Conservation (phyloP, 1,140 invertebrate species). For the Conus betulinus region DNA sequence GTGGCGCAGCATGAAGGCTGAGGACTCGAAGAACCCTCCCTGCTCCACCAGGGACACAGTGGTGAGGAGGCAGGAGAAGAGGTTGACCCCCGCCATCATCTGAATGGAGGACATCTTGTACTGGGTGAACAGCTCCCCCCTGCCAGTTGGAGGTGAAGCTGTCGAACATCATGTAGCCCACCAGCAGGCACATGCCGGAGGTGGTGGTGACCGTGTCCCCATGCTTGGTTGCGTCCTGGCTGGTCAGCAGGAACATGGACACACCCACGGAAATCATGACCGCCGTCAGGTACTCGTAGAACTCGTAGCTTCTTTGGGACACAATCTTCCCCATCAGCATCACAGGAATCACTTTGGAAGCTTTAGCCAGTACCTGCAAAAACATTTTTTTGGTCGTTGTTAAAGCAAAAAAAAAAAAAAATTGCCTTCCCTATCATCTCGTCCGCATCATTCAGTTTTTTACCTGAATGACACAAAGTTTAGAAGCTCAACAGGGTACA, state of each 20-base stretch:
- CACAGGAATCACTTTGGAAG: slow-evolving; percentile 86
- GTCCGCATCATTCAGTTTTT: not conserved
- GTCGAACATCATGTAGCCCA: slow-evolving; percentile 95
- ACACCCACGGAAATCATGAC: slow-evolving; percentile 93
- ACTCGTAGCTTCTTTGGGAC: slow-evolving; percentile 90
- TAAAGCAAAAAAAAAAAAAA: not conserved
- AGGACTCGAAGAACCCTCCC: slow-evolving; percentile 85
- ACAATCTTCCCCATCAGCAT: slow-evolving; percentile 99
- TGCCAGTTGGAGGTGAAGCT: slow-evolving; percentile 99
- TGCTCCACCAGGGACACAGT: slow-evolving; percentile 87
- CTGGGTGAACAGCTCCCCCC: slow-evolving; percentile 88
- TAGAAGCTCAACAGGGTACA: not conserved
- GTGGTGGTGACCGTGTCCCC: slow-evolving; percentile 84
- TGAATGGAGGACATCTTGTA: slow-evolving; percentile 91
- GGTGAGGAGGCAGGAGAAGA: slow-evolving; percentile 84
- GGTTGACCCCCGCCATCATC: slow-evolving; percentile 99
- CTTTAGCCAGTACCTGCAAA: slow-evolving; percentile 77
- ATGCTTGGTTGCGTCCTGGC: slow-evolving; percentile 77
- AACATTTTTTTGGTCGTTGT: too few species aligned
- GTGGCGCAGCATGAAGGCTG: slow-evolving; percentile 87
- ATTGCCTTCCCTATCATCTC: too few species aligned
- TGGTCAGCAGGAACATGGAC: slow-evolving; percentile 86
- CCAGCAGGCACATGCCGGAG: slow-evolving; percentile 90
- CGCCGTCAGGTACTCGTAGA: slow-evolving; percentile 95
- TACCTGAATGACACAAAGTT: not conserved